Percentiles rank a stretch among this genome's conserved stretches.
These are phyloP conservation scores for Paramuricea clavata DNA, from an alignment of 92 coral and sea anemone species.

Conservation along the genomic window DNA sequence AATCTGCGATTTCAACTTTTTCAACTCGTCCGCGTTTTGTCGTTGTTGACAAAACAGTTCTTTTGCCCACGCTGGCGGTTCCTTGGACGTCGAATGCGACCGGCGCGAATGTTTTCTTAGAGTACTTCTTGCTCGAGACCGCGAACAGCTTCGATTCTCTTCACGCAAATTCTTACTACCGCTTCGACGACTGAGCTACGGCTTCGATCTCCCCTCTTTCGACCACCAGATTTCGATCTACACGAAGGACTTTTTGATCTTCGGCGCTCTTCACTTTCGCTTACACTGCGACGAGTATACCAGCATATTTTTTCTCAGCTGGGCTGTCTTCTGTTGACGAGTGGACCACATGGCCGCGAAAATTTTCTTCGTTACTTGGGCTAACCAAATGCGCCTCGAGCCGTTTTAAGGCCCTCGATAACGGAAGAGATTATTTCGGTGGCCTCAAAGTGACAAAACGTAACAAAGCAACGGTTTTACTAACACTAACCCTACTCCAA, in stretches of 20 bases:
- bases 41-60: constrained; percentile 53
- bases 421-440: too few relatives aligned
- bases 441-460: too few relatives aligned
- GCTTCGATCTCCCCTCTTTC: not conserved
- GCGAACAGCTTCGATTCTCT: not conserved
- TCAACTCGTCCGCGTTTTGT: constrained; percentile 45
- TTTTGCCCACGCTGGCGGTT: constrained; percentile 51
- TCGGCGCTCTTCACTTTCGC: not conserved
- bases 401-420: too few relatives aligned
- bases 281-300: not conserved
- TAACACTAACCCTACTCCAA: too few relatives aligned
- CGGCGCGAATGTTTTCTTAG: not conserved
- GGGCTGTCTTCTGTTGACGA: too few relatives aligned
- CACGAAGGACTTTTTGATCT: not conserved
- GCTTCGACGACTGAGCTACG: not conserved
- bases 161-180: not conserved
- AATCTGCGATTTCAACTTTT: constrained; percentile 37
- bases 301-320: too few relatives aligned
- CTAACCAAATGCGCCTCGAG: too few relatives aligned
- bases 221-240: not conserved
- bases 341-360: too few relatives aligned
- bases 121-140: not conserved
- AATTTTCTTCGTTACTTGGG: too few relatives aligned
- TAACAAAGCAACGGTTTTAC: too few relatives aligned
- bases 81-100: not conserved